Base-by-base conservation (phyloP, 2,888 invertebrate genomes). In the Rhorus exstirpatorius region DNA sequence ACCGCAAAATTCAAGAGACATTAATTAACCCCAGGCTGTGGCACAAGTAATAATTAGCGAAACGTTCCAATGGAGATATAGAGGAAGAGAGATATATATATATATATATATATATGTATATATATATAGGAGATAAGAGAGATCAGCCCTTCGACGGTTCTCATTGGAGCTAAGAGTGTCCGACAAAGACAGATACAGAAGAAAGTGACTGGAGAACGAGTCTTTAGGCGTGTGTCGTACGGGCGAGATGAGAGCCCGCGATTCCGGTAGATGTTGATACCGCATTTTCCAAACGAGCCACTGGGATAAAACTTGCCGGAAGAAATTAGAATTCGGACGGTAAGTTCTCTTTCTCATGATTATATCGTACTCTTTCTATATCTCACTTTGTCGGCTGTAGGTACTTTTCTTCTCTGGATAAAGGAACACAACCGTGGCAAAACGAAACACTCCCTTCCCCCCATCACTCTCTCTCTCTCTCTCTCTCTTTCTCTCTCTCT, bases 201-300 rank as follows among this genome's bases (percentile, higher is more conserved):
- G 79, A 67, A 67, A 79, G 76, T 53, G 71, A 60, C 26, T 60
- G 67, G 60, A 75, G 65, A 82, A 35, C 58, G 67, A 58, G 60
- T 24, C 65, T 31, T 21, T 61, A 35, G 44, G 44, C n/a, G 44
- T 72, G 6, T n/a, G n/a, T n/a, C n/a, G 41, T 74, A 63, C 35
- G 10, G 24, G 55, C 68, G 12, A 49, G 72, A 67, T 80, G 80
- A 79, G 84, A 78, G 83, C 55, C 79, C 83, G 77, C 79, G 82
- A 85, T 88, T 84, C 67, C 65, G 67, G 83, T 68, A 71, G 70
- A 87, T 87, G 86, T 87, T 88, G 86, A 85, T 83, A 79, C 81
- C 75, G 79, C 81, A 67, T 81, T 67, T 81, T 79, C 81, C 84
- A 81, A 84, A 83, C 81, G 80, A 79, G 72, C 77, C 75, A 35